Conservation (phyloP, 2,113 vertebrate genomes). For the Carollia perspicillata region DNA sequence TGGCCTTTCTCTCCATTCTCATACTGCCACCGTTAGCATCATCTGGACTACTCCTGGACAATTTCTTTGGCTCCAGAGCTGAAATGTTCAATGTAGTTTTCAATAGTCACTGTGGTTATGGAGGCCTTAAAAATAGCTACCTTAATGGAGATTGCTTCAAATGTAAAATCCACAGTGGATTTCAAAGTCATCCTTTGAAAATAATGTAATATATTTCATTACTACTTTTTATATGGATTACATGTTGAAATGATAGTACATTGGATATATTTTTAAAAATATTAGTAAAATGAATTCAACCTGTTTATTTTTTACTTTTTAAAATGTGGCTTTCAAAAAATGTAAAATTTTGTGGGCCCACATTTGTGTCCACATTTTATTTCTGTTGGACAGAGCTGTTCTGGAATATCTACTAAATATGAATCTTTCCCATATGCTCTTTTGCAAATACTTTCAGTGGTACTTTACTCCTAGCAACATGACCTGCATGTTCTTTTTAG, state of each 20-base stretch:
- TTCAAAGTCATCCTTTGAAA: not conserved
- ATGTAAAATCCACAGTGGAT: not conserved
- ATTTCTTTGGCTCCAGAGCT: not conserved
- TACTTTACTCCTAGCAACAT: not conserved
- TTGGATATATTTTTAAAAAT: not conserved
- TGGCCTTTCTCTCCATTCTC: constrained; percentile 26
- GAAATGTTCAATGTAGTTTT: not conserved
- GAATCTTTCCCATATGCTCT: not conserved
- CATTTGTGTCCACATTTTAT: not conserved
- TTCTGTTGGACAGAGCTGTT: not conserved
- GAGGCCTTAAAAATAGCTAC: not conserved
- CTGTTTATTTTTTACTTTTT: constrained; percentile 7
- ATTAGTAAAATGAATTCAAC: not conserved
- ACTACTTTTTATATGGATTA: not conserved
- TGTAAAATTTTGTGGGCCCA: not conserved
- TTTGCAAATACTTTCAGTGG: not conserved
- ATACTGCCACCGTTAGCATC: not conserved
- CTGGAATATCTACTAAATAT: not conserved
- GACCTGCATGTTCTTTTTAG: not conserved
- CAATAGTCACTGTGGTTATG: not conserved
- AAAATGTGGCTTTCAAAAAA: constrained; percentile 17
- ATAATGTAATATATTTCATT: not conserved
- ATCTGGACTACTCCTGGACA: not conserved
- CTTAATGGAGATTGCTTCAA: not conserved
- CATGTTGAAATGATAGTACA: not conserved